Percentiles rank a stretch among this genome's conserved stretches.
phyloP scores from a whole-genome alignment of 2,797 vertebrate species.

The Meriones psammophilus region DNA sequence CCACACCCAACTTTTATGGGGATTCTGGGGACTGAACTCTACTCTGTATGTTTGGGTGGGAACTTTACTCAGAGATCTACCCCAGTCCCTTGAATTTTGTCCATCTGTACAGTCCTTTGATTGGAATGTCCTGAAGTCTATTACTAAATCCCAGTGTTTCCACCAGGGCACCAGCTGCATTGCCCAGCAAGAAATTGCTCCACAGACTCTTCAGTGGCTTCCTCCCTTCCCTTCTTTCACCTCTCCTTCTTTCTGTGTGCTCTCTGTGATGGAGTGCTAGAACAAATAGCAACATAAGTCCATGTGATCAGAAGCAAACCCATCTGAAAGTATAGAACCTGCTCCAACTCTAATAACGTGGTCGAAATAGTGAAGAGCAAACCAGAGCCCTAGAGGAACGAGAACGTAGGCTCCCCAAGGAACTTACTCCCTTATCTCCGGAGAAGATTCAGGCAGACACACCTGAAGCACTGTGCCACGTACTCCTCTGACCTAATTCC shows the following conservation, averaged over 20 bases:
- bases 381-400: fast-evolving
- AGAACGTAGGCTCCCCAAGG: neutral
- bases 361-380: neutral
- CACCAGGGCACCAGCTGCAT: neutral
- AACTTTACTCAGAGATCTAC: neutral
- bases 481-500: neutral
- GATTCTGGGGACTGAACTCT: neutral
- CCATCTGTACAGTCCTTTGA: too few species aligned
- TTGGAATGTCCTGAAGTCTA: neutral
- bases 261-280: neutral
- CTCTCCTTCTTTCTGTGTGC: neutral
- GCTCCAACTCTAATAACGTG: neutral
- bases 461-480: too few species aligned
- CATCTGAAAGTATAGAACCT: neutral
- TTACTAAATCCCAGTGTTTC: neutral
- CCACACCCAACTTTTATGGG: neutral
- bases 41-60: too few species aligned
- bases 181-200: neutral
- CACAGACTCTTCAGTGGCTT: neutral
- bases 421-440: neutral
- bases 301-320: neutral
- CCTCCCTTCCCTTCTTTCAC: neutral
- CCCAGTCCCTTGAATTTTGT: neutral
- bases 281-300: neutral
- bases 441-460: neutral